These are phyloP conservation scores for Apodemia mormo DNA, from an alignment of 2,888 invertebrate genomes.

Conservation along the genomic window DNA sequence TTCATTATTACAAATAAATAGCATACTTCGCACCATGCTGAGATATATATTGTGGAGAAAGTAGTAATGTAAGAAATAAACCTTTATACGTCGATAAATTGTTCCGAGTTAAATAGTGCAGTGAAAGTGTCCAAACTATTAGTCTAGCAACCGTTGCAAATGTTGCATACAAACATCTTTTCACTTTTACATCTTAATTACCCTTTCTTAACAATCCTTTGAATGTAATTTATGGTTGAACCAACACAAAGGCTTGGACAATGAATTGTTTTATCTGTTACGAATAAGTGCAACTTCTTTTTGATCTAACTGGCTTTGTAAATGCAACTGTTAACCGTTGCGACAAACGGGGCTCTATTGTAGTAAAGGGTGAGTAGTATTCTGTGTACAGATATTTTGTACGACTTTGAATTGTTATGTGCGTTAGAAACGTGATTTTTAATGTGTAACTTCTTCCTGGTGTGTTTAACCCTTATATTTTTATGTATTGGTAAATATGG, in stretches of 20 bases:
- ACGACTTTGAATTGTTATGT: background rate
- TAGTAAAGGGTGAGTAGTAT: slow-evolving; percentile 12
- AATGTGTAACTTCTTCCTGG: background rate
- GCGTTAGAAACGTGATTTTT: background rate
- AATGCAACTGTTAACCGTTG: slow-evolving; percentile 11
- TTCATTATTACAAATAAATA: background rate
- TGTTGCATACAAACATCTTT: slow-evolving; percentile 3
- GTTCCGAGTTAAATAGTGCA: slow-evolving; percentile 4
- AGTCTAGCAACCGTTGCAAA: background rate
- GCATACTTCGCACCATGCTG: background rate
- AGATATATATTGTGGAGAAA: slow-evolving; percentile 1
- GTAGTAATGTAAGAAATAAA: background rate
- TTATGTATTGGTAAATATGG: no score
- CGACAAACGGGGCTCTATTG: slow-evolving; percentile 4
- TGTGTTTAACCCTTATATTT: background rate
- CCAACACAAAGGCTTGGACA: background rate
- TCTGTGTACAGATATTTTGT: background rate
- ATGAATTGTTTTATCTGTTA: slow-evolving; percentile 9
- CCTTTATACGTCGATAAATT: background rate
- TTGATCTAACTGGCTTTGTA: slow-evolving; percentile 16
- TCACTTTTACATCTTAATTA: slow-evolving; percentile 16
- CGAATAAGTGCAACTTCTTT: slow-evolving; percentile 5
- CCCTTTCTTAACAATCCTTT: slow-evolving; percentile 17
- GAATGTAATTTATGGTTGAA: slow-evolving; percentile 3
- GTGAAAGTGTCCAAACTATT: slow-evolving; percentile 5